A percentile compares a stretch with the other conserved stretches of the same genome.
Evolutionary conservation across 92 coral and sea anemone species (phyloP).

Genomic region (Epizoanthus rinbou): DNA sequence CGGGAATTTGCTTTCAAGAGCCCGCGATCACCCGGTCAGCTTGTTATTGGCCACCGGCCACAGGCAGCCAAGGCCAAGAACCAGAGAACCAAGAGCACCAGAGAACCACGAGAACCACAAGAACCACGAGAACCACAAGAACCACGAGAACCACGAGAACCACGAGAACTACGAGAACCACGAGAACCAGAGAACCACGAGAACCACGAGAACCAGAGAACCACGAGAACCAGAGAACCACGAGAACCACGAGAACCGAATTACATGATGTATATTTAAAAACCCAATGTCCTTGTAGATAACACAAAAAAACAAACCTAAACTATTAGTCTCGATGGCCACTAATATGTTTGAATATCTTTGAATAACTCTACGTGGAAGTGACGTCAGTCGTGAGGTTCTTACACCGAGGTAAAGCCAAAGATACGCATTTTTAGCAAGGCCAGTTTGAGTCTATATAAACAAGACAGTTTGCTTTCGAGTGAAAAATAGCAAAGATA

Average conservation of each 20-base stretch:
- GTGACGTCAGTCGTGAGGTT: constrained; percentile 11
- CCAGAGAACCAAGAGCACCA: background rate
- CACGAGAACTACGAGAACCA: too few species aligned
- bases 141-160: too few species aligned
- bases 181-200: too few species aligned
- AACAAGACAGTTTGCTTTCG: too few species aligned
- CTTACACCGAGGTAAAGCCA: constrained; percentile 11
- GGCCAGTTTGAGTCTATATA: too few species aligned
- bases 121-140: too few species aligned
- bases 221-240: too few species aligned
- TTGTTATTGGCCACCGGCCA: constrained; percentile 1
- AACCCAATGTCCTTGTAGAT: constrained; percentile 4
- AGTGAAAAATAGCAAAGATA: too few species aligned
- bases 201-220: too few species aligned
- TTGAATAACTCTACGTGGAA: background rate
- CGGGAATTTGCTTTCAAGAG: constrained; percentile 3
- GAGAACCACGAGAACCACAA: constrained; percentile 19
- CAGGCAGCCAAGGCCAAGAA: background rate
- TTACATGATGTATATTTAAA: background rate
- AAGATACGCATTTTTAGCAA: too few species aligned
- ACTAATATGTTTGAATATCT: background rate
- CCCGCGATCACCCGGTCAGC: constrained; percentile 15
- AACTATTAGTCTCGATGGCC: background rate
- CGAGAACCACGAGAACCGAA: too few species aligned
- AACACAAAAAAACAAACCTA: background rate